phyloP scores from a whole-genome alignment of 2,113 vertebrate species.

The Scalopus aquaticus region DNA sequence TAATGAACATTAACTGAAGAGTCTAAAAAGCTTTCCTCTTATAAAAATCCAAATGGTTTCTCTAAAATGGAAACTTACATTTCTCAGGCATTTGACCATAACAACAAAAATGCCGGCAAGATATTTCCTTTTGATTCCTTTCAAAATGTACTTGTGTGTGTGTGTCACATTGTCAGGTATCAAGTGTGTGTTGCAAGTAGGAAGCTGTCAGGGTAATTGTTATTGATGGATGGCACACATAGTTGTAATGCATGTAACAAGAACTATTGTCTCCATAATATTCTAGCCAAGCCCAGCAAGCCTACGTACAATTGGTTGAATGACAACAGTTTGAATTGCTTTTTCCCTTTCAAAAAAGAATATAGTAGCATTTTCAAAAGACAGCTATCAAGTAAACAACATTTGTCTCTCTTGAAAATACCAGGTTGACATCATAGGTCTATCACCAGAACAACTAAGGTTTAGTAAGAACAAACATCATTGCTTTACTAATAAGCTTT shows the following conservation, averaged over 20 bases:
- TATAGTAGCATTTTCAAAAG: slow-evolving; percentile 54
- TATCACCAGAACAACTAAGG: background rate
- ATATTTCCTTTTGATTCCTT: background rate
- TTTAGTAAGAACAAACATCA: background rate
- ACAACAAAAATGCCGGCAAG: background rate
- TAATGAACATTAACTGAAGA: background rate
- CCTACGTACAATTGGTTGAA: slow-evolving; percentile 25
- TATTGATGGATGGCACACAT: background rate
- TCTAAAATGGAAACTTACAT: background rate
- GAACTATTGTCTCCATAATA: slow-evolving; percentile 7
- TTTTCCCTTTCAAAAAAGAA: slow-evolving; percentile 16
- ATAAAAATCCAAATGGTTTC: background rate
- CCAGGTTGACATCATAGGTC: background rate
- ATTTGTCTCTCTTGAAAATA: slow-evolving; percentile 50
- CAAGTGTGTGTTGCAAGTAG: background rate
- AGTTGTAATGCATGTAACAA: background rate
- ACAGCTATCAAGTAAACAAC: slow-evolving; percentile 20
- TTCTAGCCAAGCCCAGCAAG: slow-evolving; percentile 4
- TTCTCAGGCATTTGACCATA: background rate
- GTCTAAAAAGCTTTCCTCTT: background rate
- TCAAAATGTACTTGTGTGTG: background rate
- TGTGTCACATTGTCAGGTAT: background rate
- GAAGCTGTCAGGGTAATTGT: slow-evolving; percentile 43
- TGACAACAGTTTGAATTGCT: slow-evolving; percentile 56
- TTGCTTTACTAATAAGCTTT: background rate